Conservation (phyloP, 2,113 vertebrate genomes). For the Chelonoidis abingdonii region DNA sequence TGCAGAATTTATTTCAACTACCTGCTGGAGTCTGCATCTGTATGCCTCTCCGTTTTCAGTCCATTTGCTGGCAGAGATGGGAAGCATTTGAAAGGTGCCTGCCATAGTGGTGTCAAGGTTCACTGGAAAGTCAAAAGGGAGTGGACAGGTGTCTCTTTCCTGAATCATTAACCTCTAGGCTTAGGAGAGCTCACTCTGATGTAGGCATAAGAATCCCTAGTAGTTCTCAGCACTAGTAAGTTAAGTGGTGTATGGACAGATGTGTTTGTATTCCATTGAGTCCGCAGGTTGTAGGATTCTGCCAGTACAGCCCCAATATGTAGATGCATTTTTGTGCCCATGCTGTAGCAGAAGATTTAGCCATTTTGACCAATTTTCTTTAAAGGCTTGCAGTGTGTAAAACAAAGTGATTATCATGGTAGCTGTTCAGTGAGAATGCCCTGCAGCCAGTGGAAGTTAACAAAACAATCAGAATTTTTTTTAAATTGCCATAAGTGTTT, state of each 20-base stretch:
- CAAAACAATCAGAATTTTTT: rapidly evolving
- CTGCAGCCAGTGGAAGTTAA: not conserved
- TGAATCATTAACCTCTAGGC: not conserved
- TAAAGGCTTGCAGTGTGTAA: not conserved
- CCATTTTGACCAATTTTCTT: not conserved
- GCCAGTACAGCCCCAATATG: not conserved
- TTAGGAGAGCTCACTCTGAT: not conserved
- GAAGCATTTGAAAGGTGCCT: not conserved
- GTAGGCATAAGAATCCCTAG: not conserved
- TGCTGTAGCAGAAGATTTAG: not conserved
- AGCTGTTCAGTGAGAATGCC: not conserved
- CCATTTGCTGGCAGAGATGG: rapidly evolving
- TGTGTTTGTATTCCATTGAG: not conserved
- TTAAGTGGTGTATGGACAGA: not conserved
- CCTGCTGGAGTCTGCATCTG: rapidly evolving
- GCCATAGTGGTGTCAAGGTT: not conserved
- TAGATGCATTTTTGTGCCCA: not conserved
- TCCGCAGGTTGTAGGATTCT: not conserved
- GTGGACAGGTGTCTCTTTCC: not conserved
- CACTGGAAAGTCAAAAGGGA: not conserved
- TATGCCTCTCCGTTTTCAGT: rapidly evolving
- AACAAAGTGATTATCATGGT: not conserved
- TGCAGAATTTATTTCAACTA: not conserved
- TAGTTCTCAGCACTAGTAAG: not conserved
- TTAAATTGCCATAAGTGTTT: not conserved